Evolutionary conservation across 2,888 invertebrate species (phyloP).

Genomic region (Dermolepida albohirtum): DNA sequence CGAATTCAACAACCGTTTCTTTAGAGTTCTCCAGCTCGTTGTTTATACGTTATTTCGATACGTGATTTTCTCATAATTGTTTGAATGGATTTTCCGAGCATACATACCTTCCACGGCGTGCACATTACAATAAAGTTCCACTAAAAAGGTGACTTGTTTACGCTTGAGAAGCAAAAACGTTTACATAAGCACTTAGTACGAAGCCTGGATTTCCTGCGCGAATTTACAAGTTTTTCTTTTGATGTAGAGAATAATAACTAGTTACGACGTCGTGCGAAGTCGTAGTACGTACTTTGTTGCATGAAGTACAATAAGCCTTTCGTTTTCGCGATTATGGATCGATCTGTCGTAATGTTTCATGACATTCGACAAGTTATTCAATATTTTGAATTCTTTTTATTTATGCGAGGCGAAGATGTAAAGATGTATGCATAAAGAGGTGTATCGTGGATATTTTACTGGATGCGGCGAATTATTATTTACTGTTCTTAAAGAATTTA

Average conservation of each 20-base stretch:
- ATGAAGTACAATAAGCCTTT: too few relatives aligned
- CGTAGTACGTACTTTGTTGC: background rate
- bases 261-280: slow-evolving; percentile 19
- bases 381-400: too few relatives aligned
- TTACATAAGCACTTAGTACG: slow-evolving; percentile 29
- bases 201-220: slow-evolving; percentile 17
- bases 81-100: slow-evolving; percentile 17
- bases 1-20: slow-evolving; percentile 25
- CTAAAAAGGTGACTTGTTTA: slow-evolving; percentile 21
- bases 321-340: too few relatives aligned
- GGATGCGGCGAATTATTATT: too few relatives aligned
- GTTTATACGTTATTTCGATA: slow-evolving; percentile 34
- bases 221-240: slow-evolving; percentile 29
- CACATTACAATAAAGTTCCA: background rate
- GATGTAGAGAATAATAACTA: slow-evolving; percentile 36
- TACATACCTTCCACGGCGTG: too few relatives aligned
- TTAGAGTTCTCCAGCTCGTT: background rate
- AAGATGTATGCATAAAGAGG: too few relatives aligned
- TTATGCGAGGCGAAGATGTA: too few relatives aligned
- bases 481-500: too few relatives aligned
- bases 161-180: slow-evolving; percentile 17
- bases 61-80: slow-evolving; percentile 33
- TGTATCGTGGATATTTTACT: too few relatives aligned
- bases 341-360: too few relatives aligned
- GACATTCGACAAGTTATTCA: too few relatives aligned